phyloP scores from a whole-genome alignment of 2,113 vertebrate genomes.

The Pongo pygmaeus region DNA sequence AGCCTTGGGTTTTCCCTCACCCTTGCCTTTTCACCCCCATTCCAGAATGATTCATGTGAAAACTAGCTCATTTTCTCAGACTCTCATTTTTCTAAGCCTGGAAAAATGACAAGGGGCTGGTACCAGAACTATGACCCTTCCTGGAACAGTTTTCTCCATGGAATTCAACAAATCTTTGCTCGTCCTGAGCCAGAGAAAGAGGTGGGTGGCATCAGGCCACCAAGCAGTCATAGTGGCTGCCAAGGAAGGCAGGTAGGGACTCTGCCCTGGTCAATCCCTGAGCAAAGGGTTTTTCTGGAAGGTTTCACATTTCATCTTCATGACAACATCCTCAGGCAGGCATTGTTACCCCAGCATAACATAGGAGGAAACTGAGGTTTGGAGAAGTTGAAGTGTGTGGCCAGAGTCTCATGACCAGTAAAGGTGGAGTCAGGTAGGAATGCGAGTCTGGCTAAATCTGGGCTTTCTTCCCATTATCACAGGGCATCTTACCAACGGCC shows the following conservation, averaged over 20 bases:
- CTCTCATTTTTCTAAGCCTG: slow-evolving; percentile 40
- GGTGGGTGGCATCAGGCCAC: neutral
- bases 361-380: neutral
- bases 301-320: neutral
- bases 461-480: neutral
- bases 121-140: neutral
- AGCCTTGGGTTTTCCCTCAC: neutral
- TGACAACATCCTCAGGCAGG: neutral
- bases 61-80: slow-evolving; percentile 1
- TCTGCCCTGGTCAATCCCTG: neutral
- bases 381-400: neutral
- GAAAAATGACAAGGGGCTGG: slow-evolving; percentile 26
- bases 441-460: neutral
- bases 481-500: neutral
- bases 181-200: neutral
- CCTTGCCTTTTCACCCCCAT: neutral
- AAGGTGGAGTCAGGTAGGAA: neutral
- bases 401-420: neutral
- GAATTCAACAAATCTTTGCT: neutral
- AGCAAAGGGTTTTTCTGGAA: neutral
- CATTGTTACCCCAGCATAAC: neutral
- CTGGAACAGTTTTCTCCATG: neutral
- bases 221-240: no score
- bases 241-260: neutral
- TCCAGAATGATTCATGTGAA: neutral